Evolutionary conservation across 2,888 invertebrate species (phyloP).

Genomic region (Stegophylla sp.): DNA sequence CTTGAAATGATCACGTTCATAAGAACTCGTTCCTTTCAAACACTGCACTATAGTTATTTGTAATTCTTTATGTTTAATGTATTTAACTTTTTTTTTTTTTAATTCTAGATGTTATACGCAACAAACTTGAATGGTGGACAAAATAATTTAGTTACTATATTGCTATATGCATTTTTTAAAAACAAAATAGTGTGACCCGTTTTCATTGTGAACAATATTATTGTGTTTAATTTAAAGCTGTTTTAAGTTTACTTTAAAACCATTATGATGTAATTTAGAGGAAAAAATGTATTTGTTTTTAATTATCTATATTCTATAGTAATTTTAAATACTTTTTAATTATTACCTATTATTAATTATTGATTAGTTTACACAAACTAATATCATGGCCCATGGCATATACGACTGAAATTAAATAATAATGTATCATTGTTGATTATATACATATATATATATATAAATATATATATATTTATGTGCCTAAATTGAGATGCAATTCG

Average conservation of each 20-base stretch:
- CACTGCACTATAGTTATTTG: too few relatives aligned
- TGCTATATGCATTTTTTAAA: background rate
- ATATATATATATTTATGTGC: background rate
- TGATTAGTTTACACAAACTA: background rate
- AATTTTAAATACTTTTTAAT: slow-evolving; percentile 1
- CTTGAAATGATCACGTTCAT: too few relatives aligned
- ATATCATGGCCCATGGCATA: background rate
- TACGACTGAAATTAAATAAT: slow-evolving; percentile 28
- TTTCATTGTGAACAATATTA: slow-evolving; percentile 10
- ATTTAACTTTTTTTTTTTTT: too few relatives aligned
- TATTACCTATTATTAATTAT: background rate
- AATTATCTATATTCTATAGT: background rate
- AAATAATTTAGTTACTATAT: slow-evolving; percentile 15
- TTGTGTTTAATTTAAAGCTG: background rate
- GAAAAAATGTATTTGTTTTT: background rate
- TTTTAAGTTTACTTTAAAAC: slow-evolving; percentile 4
- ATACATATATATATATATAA: background rate
- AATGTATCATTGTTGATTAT: background rate
- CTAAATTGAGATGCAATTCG: too few relatives aligned
- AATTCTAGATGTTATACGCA: too few relatives aligned
- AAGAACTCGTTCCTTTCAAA: too few relatives aligned
- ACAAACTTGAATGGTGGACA: slow-evolving; percentile 15
- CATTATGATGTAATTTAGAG: slow-evolving; percentile 9
- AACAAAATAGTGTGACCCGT: background rate
- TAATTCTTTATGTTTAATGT: too few relatives aligned